Evolutionary conservation across 2,113 vertebrate species (phyloP).

Genomic region (Oncorhynchus tshawytscha): DNA sequence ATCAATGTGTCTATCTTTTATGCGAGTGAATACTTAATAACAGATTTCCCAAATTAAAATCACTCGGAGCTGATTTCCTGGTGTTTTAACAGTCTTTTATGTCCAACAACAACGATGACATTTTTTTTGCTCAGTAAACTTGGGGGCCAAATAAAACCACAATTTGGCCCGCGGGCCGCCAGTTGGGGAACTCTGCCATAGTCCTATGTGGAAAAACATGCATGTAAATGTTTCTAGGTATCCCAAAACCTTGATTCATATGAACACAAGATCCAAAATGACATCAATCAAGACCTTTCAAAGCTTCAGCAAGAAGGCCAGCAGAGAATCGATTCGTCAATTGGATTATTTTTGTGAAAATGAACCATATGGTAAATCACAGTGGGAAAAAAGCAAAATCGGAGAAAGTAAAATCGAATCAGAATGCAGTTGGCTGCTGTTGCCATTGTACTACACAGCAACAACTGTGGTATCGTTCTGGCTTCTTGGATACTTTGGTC

Average conservation of each 20-base stretch:
- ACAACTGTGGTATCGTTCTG: slow-evolving; percentile 4
- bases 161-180: too few species aligned
- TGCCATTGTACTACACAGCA: slow-evolving; percentile 45
- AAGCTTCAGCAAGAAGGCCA: slow-evolving; percentile 29
- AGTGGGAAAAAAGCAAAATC: slow-evolving; percentile 59
- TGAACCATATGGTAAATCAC: slow-evolving; percentile 64
- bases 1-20: too few species aligned
- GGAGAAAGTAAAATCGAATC: slow-evolving; percentile 41
- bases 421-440: slow-evolving; percentile 27
- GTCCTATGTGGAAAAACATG: slow-evolving; percentile 70
- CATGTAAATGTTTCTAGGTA: slow-evolving; percentile 69
- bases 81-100: background rate
- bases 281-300: slow-evolving; percentile 59
- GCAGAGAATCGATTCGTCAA: slow-evolving; percentile 37
- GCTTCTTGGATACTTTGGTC: slow-evolving; percentile 69
- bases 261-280: too few species aligned
- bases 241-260: slow-evolving; percentile 18
- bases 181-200: slow-evolving; percentile 4
- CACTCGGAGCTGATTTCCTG: background rate
- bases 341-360: slow-evolving; percentile 32
- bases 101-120: too few species aligned
- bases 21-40: too few species aligned
- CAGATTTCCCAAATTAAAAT: too few species aligned
- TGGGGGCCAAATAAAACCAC: too few species aligned
- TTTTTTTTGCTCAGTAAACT: too few species aligned